Evolutionary conservation across 2,888 invertebrate genomes (phyloP).

Genomic region (Adelognathus sp.): DNA sequence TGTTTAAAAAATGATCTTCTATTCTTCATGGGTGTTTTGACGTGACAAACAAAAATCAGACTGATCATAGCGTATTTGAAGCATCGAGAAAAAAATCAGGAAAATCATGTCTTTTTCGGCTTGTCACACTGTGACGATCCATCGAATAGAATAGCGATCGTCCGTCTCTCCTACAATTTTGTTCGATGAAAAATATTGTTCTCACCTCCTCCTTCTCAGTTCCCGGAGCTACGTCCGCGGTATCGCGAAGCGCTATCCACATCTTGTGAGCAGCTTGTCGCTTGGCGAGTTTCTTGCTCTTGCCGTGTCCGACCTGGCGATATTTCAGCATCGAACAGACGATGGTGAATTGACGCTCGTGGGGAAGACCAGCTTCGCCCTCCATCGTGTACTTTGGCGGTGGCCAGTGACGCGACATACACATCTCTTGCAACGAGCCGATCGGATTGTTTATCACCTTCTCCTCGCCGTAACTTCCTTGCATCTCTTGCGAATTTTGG

Average conservation of each 20-base stretch:
- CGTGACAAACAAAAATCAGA: too few species aligned
- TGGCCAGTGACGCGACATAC: conserved; percentile 97
- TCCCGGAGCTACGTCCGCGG: conserved; percentile 86
- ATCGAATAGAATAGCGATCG: too few species aligned
- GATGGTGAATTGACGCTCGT: conserved; percentile 96
- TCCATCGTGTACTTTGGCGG: conserved; percentile 96
- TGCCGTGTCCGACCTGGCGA: conserved; percentile 93
- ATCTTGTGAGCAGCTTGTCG: conserved; percentile 97
- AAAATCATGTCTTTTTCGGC: too few species aligned
- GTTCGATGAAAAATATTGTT: conserved; percentile 38
- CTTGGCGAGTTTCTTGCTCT: conserved; percentile 98
- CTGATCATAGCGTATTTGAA: too few species aligned
- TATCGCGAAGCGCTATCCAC: conserved; percentile 92
- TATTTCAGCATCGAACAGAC: conserved; percentile 94
- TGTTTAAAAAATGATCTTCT: too few species aligned
- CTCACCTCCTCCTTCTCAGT: conserved; percentile 89
- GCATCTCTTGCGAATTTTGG: conserved; percentile 78
- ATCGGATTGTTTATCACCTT: conserved; percentile 96
- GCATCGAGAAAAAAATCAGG: too few species aligned
- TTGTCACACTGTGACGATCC: too few species aligned
- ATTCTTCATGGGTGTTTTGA: too few species aligned
- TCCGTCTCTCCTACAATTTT: neutral
- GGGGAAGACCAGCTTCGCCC: conserved; percentile 94
- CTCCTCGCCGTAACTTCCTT: conserved; percentile 84
- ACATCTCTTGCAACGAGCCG: conserved; percentile 96